Percentiles rank a stretch among this genome's conserved stretches.
phyloP scores from a whole-genome alignment of 2,888 invertebrate species.

The Nephrocerus scutellatus region DNA sequence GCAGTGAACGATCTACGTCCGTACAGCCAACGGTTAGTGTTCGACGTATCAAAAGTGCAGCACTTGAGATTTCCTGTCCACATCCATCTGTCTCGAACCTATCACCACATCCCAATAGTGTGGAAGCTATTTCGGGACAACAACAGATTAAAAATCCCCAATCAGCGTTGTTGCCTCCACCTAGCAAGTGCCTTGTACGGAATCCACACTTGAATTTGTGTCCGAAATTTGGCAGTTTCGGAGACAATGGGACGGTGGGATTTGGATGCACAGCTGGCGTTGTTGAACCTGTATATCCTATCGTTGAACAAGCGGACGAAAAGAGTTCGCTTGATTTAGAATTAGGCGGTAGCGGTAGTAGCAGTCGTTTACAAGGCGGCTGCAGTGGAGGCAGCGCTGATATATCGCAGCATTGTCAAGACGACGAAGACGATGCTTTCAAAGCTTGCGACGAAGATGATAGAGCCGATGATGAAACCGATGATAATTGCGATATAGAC shows the following conservation, averaged over 20 bases:
- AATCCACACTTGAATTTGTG: slow-evolving; percentile 66
- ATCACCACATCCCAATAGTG: slow-evolving; percentile 74
- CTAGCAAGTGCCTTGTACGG: slow-evolving; percentile 61
- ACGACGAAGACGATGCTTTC: slow-evolving; percentile 28
- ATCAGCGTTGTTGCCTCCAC: slow-evolving; percentile 59
- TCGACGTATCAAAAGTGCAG: slow-evolving; percentile 64
- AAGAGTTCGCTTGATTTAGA: slow-evolving; percentile 41
- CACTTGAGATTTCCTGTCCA: slow-evolving; percentile 63
- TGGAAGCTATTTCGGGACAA: slow-evolving; percentile 64
- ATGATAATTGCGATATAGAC: slow-evolving; percentile 3
- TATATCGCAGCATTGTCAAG: background rate
- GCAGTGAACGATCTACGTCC: slow-evolving; percentile 19
- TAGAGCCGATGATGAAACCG: slow-evolving; percentile 20
- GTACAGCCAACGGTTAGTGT: slow-evolving; percentile 46
- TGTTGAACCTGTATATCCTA: slow-evolving; percentile 58
- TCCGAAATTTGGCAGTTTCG: slow-evolving; percentile 48
- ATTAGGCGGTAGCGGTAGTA: background rate
- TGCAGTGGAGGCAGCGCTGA: slow-evolving; percentile 12
- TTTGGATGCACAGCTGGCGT: slow-evolving; percentile 39
- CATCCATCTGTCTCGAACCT: slow-evolving; percentile 63
- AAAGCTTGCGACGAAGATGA: slow-evolving; percentile 57
- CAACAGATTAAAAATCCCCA: slow-evolving; percentile 59
- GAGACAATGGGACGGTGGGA: slow-evolving; percentile 30
- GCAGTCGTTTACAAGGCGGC: no score
- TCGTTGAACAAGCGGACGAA: slow-evolving; percentile 80